Evolutionary conservation across 2,888 invertebrate genomes (phyloP).

Genomic region (Perizoma affinitatum): DNA sequence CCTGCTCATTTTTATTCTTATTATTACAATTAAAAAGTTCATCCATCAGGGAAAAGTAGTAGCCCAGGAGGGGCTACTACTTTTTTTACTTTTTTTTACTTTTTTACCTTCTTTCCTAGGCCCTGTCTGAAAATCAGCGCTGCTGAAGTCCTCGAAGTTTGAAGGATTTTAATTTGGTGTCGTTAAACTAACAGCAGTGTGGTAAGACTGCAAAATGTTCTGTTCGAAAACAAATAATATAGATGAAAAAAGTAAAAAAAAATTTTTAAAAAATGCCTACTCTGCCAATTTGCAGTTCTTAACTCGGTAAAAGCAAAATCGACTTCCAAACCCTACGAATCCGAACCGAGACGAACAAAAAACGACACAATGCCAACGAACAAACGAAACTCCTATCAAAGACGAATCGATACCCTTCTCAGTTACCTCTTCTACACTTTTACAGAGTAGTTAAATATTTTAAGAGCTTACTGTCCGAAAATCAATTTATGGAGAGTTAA

Average conservation of each 20-base stretch:
- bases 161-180: constrained; percentile 46
- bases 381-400: constrained; percentile 34
- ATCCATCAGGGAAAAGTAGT: too few relatives aligned
- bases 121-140: too few relatives aligned
- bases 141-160: constrained; percentile 46
- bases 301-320: not conserved
- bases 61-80: too few relatives aligned
- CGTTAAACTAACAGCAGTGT: constrained; percentile 30
- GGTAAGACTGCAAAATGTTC: constrained; percentile 12
- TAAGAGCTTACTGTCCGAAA: constrained; percentile 62
- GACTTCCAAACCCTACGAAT: not conserved
- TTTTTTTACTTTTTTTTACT: too few relatives aligned
- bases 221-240: too few relatives aligned
- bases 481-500: constrained; percentile 70
- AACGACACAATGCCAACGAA: constrained; percentile 35
- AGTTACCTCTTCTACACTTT: constrained; percentile 49
- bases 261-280: too few relatives aligned
- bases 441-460: constrained; percentile 63
- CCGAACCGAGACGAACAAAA: constrained; percentile 3
- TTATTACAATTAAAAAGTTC: too few relatives aligned
- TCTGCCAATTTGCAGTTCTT: too few relatives aligned
- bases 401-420: constrained; percentile 45
- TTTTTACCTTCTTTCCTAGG: too few relatives aligned
- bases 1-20: too few relatives aligned
- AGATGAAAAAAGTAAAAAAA: too few relatives aligned